phyloP scores from a whole-genome alignment of 2,888 invertebrate genomes.

The Polydrusus pterygomalis region DNA sequence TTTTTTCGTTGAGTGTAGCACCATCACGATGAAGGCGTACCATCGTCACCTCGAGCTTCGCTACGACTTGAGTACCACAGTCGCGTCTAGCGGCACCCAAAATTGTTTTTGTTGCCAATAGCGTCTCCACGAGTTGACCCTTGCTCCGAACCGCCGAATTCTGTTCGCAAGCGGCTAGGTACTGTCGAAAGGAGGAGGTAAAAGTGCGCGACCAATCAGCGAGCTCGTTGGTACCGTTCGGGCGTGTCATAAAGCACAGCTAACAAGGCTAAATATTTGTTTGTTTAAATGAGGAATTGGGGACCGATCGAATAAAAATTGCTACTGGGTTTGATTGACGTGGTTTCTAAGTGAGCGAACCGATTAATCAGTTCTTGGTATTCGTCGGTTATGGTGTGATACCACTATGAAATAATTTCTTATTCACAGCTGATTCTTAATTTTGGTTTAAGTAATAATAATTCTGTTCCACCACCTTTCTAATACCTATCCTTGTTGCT shows the following conservation, averaged over 20 bases:
- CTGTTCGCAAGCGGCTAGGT: slow-evolving; percentile 46
- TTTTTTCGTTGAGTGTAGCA: too few species aligned
- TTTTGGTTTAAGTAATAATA: too few species aligned
- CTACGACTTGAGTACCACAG: neutral
- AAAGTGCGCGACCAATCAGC: slow-evolving; percentile 51
- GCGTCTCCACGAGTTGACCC: slow-evolving; percentile 47
- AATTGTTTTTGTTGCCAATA: slow-evolving; percentile 52
- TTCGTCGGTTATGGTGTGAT: too few species aligned
- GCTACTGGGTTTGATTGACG: neutral
- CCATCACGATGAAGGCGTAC: neutral
- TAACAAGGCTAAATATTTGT: slow-evolving; percentile 40
- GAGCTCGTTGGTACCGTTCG: slow-evolving; percentile 29
- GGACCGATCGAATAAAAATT: slow-evolving; percentile 10
- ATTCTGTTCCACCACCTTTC: too few species aligned
- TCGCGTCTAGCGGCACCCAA: slow-evolving; percentile 39
- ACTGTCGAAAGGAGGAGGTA: slow-evolving; percentile 52
- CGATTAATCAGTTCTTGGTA: neutral
- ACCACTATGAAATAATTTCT: too few species aligned
- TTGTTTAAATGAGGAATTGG: slow-evolving; percentile 54
- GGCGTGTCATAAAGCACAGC: slow-evolving; percentile 56
- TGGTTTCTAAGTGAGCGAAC: neutral
- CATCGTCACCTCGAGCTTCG: slow-evolving; percentile 10
- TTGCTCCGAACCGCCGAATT: slow-evolving; percentile 53
- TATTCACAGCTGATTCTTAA: too few species aligned
- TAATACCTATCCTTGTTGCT: too few species aligned